Conservation (phyloP, 1,140 invertebrate species). For the Caenorhabditis briggsae region DNA sequence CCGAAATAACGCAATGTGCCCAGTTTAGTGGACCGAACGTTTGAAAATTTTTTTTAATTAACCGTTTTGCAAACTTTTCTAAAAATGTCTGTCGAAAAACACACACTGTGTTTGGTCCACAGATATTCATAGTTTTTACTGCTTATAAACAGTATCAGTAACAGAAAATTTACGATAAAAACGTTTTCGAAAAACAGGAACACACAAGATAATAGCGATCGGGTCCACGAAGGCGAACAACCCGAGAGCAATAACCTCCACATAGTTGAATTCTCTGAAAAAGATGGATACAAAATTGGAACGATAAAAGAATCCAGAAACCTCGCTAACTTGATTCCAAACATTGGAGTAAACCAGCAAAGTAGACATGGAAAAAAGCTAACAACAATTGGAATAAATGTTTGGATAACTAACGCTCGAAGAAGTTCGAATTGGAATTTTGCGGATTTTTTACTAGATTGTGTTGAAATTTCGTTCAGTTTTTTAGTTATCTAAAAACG, state of each 20-base stretch:
- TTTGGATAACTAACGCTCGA: neutral
- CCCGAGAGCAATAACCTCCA: neutral
- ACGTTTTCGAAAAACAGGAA: neutral
- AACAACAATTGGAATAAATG: no score
- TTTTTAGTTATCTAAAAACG: neutral
- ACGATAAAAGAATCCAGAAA: neutral
- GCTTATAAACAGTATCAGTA: no score
- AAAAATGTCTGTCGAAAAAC: no score
- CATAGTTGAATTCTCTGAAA: neutral
- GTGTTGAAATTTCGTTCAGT: neutral
- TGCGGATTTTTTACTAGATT: neutral
- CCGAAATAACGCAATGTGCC: no score
- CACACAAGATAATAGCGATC: neutral
- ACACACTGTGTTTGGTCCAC: no score
- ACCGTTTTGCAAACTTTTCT: no score
- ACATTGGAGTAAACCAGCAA: neutral
- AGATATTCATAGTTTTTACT: no score
- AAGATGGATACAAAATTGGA: neutral
- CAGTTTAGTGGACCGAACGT: no score
- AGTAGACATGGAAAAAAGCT: no score
- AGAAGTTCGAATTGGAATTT: constrained; percentile 3
- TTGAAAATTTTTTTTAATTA: no score
- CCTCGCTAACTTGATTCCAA: neutral
- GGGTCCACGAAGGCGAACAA: neutral
- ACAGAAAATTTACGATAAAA: neutral